phyloP scores from a whole-genome alignment of 2,797 vertebrate species.

The Pristis pectinata region DNA sequence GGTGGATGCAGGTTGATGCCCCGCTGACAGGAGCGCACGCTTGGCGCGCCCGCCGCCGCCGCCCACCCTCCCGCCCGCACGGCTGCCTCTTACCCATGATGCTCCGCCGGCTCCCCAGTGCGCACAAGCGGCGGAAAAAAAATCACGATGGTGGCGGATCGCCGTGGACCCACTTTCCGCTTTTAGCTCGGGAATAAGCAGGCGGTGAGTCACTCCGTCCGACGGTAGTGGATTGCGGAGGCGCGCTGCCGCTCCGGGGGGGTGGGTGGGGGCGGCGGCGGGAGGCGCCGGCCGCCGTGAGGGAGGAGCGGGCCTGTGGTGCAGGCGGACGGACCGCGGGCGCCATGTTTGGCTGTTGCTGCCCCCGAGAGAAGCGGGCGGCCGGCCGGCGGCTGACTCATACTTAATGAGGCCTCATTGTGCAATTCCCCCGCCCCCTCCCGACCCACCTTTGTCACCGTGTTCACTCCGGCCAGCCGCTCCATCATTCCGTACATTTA shows the following conservation, averaged over 20 bases:
- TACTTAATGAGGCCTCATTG: neutral
- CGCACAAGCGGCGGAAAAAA: neutral
- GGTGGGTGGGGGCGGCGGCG: neutral
- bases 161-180: neutral
- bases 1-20: too few species aligned
- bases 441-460: too few species aligned
- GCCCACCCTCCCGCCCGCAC: too few species aligned
- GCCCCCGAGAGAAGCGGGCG: conserved; percentile 39
- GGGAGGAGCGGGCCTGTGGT: conserved; percentile 39
- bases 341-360: conserved; percentile 47
- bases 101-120: conserved; percentile 47
- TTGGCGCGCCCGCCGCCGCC: conserved; percentile 42
- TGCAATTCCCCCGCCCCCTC: neutral
- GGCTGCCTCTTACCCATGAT: conserved; percentile 56
- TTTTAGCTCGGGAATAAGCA: conserved; percentile 5
- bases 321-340: conserved; percentile 40
- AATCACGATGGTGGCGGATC: conserved; percentile 36
- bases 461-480: neutral
- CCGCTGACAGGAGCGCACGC: conserved; percentile 38
- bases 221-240: neutral
- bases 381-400: neutral
- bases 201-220: conserved; percentile 39
- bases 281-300: neutral
- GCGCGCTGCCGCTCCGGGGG: neutral
- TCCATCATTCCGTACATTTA: neutral